Base-by-base conservation (phyloP, 2,888 invertebrate species). In the Dugesia japonica region DNA sequence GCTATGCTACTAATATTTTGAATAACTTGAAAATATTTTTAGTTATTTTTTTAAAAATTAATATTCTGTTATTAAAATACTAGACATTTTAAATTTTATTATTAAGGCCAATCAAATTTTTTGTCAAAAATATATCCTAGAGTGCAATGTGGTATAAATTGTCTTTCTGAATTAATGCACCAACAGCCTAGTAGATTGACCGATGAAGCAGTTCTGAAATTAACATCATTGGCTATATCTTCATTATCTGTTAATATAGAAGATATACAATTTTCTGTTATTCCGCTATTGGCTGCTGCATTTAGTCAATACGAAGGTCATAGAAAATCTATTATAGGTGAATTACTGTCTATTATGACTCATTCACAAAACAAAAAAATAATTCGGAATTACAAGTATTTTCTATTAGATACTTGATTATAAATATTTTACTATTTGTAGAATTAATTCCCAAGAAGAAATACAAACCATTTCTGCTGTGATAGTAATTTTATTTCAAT, bases 241-340 rank as follows among this genome's bases (percentile, higher is more conserved):
- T 56, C 56, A 20, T 56, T 56, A 56, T 56, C 56, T 20, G 56
- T 56, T n/a, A 56, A 56, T 23, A 23, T 56, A 1, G 56, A 56
- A 56, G 56, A 56, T 13, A 56, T 56, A 20, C 56, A 56, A n/a
- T 56, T 56, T 56, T n/a, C 20, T 13, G n/a, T 56, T n/a, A 56
- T 56, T 56, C 56, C 56, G 7, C n/a, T 56, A 20, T n/a, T 56
- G 9, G 56, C 56, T 20, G 56, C 56, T 13, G 56, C n/a, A n/a
- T 56, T 56, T 56, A 56, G 56, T 56, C 56, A 56, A 56, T 56
- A 56, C 17, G 56, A 56, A 56, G n/a, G 56, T 56, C 56, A 56
- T n/a, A 4, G 56, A n/a, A 56, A 56, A n/a, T 56, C 56, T 7
- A 56, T 56, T 9, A 56, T 56, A 9, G 56, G 56, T 56, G 56